Percentiles rank a stretch among this genome's conserved stretches.
Conservation (phyloP, 2,797 vertebrate species). For the Masticophis lateralis region DNA sequence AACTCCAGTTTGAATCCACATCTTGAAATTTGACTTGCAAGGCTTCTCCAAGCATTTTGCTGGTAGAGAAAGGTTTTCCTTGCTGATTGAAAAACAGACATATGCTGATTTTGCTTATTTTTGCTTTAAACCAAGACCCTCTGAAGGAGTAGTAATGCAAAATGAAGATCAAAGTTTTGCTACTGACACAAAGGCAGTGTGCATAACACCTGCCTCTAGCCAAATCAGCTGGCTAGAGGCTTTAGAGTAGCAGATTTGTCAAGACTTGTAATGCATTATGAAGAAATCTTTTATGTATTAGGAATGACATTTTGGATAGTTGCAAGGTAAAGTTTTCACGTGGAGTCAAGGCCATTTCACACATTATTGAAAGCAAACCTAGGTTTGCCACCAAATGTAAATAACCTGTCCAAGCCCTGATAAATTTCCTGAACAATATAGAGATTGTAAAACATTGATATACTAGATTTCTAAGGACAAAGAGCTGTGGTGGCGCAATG, state of each 20-base stretch:
- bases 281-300: slow-evolving; percentile 4
- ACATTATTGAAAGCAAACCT: not conserved
- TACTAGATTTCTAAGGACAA: not conserved
- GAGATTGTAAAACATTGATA: not conserved
- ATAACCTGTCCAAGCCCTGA: not conserved
- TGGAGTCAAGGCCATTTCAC: not conserved
- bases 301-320: slow-evolving; percentile 16
- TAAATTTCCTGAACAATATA: not conserved
- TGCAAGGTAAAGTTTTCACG: slow-evolving; percentile 1
- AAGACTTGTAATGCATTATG: not conserved
- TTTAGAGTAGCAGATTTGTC: slow-evolving; percentile 5
- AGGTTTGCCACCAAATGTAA: not conserved
- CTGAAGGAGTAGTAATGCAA: slow-evolving; percentile 30
- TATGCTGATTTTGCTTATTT: slow-evolving; percentile 15
- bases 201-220: slow-evolving; percentile 7
- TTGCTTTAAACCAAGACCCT: slow-evolving; percentile 22
- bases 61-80: slow-evolving; percentile 11
- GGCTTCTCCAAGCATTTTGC: slow-evolving; percentile 21
- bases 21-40: not conserved
- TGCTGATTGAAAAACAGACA: slow-evolving; percentile 26
- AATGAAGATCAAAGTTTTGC: slow-evolving; percentile 28
- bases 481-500: not conserved
- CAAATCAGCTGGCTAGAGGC: slow-evolving; percentile 3
- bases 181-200: slow-evolving; percentile 9
- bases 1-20: slow-evolving; percentile 12